These are phyloP conservation scores for Glandiceps talaboti DNA, from an alignment of 53 echinoderm and acorn worm genomes.

Conservation along the genomic window DNA sequence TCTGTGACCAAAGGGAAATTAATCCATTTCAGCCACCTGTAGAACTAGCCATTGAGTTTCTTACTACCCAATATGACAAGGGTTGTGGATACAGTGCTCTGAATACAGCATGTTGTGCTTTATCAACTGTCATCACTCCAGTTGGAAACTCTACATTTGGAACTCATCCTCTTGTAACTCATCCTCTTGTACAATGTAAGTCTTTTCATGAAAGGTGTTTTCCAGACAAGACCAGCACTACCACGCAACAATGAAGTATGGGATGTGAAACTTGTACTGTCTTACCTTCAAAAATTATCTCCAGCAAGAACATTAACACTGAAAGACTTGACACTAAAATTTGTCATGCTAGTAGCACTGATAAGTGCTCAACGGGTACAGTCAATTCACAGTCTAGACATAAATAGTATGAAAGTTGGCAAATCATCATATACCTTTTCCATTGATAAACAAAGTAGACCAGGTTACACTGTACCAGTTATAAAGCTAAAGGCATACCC, in stretches of 20 bases:
- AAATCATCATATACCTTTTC: slow-evolving; percentile 12
- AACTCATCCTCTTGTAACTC: too few relatives aligned
- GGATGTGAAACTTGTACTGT: slow-evolving; percentile 6
- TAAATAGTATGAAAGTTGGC: background rate
- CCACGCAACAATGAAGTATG: slow-evolving; percentile 1
- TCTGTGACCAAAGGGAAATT: slow-evolving; percentile 13
- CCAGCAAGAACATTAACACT: slow-evolving; percentile 6
- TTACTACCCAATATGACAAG: slow-evolving; percentile 2
- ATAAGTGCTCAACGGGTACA: slow-evolving; percentile 30
- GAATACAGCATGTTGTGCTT: slow-evolving; percentile 9
- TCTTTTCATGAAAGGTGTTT: slow-evolving; percentile 10
- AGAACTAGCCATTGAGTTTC: slow-evolving; percentile 9
- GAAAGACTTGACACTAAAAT: slow-evolving; percentile 11
- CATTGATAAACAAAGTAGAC: slow-evolving; percentile 15
- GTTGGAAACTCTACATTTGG: too few relatives aligned
- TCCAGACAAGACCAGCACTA: slow-evolving; percentile 1
- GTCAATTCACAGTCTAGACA: slow-evolving; percentile 15
- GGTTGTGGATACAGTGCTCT: too few relatives aligned
- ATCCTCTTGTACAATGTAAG: too few relatives aligned
- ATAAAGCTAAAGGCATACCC: slow-evolving; percentile 14
- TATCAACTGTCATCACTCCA: too few relatives aligned
- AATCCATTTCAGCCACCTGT: slow-evolving; percentile 15
- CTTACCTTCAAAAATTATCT: slow-evolving; percentile 1
- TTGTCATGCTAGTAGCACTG: slow-evolving; percentile 8
- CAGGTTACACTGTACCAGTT: slow-evolving; percentile 19